Percentiles rank a stretch among this genome's conserved stretches.
Conservation (phyloP, 2,888 invertebrate genomes). For the Phalangium opilio region DNA sequence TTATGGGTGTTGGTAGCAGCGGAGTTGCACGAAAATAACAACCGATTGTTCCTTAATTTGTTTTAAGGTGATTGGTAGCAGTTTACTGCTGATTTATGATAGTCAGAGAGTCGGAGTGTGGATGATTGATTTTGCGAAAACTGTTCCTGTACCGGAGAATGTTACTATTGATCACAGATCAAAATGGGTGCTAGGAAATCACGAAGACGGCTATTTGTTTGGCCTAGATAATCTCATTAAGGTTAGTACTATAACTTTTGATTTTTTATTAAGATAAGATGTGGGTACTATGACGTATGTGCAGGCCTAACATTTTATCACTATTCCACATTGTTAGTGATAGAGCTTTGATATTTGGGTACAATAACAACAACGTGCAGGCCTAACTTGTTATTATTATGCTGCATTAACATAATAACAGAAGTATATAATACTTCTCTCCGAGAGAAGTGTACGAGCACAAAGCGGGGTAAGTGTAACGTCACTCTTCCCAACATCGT, state of each 20-base stretch:
- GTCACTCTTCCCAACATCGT: too few species aligned
- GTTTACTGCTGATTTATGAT: slow-evolving; percentile 85
- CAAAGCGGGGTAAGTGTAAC: too few species aligned
- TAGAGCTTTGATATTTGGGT: too few species aligned
- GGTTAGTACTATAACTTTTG: slow-evolving; percentile 37
- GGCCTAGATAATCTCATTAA: slow-evolving; percentile 83
- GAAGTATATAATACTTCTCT: too few species aligned
- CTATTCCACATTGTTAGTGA: too few species aligned
- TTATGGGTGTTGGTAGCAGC: not conserved
- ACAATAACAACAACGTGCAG: too few species aligned
- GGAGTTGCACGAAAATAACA: not conserved
- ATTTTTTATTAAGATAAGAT: too few species aligned
- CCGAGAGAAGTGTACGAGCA: too few species aligned
- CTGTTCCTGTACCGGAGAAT: slow-evolving; percentile 54
- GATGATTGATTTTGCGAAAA: slow-evolving; percentile 96
- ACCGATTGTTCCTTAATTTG: slow-evolving; percentile 1
- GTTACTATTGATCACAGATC: slow-evolving; percentile 56
- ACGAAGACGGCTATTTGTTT: slow-evolving; percentile 84
- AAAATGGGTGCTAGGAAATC: slow-evolving; percentile 82
- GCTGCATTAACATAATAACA: too few species aligned
- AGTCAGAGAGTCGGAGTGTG: slow-evolving; percentile 73
- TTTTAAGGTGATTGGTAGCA: slow-evolving; percentile 64
- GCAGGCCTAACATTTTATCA: too few species aligned
- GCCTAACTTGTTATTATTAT: too few species aligned
- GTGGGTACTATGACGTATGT: too few species aligned